Base-by-base conservation (phyloP, 2,113 vertebrate genomes). In the Oceanites oceanicus region DNA sequence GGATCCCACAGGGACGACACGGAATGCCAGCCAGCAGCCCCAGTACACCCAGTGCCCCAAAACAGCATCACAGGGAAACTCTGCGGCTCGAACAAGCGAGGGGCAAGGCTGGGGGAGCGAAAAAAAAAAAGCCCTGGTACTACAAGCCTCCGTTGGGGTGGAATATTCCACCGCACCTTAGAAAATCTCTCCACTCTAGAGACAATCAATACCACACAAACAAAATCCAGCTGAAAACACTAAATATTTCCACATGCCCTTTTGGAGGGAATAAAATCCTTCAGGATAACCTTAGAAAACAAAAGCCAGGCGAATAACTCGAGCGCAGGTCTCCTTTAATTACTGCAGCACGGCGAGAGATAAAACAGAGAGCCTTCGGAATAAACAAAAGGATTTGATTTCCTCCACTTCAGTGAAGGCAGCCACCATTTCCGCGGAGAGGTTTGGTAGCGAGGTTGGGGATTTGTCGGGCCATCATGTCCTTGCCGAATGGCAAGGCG, bases 261-360 rank as follows among this genome's bases (percentile, higher is more conserved):
- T 95, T 97, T 50, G 55, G 23, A 86, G 65, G 74, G 80, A 95
- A 82, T 15, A 83, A 90, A 91, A 93, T 67, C 87, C 86, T 95
- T 56, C 70, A 80, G 44, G 38, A 92, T 38, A 94, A 90, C 66
- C 73, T 93, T 62, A 93, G 78, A 88, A 77, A 97, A 93, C 67
- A 86, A 95, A 94, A 81, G 45, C 53, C 81, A 45, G 90, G 75
- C 17, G 1, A 67, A 71, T 56, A 79, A 82, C 88, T 62, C 5
- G 11, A 84, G 88, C 70, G 11, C 53, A 84, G 91, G 63, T 53
- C 93, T 97, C 95, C 88, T 96, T 96, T 94, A 98, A 97, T 98
- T 97, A 97, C 83, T 27, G 25, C 66, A 20, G 58, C 76, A 26
- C 13, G 20, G 61, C 25, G n/a, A 80, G 97, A 98, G 93, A 97